Conservation (phyloP, 2,888 invertebrate species). For the Linhomoeus sp. region DNA sequence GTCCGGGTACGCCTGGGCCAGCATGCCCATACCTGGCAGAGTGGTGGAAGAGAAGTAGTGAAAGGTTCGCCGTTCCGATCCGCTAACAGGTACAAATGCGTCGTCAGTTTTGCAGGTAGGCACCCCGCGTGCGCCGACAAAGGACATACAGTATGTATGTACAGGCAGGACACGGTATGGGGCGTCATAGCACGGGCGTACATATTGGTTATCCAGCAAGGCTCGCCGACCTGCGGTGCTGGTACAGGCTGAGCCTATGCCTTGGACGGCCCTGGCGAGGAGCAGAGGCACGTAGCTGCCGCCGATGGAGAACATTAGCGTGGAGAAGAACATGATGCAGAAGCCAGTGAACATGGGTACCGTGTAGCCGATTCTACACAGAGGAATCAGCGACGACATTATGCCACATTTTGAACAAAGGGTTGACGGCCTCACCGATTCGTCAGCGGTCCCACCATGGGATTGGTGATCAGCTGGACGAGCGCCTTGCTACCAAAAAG, state of each 20-base stretch:
- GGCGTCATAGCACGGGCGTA: no score
- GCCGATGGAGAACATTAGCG: conserved; percentile 95
- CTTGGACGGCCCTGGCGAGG: conserved; percentile 83
- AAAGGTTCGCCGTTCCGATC: no score
- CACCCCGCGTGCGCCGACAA: no score
- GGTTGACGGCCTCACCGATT: conserved; percentile 52
- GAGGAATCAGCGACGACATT: background rate
- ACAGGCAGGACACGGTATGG: no score
- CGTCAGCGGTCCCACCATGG: conserved; percentile 88
- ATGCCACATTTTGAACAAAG: background rate
- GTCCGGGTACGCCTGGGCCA: conserved; percentile 89
- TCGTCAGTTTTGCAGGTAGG: no score
- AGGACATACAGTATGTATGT: no score
- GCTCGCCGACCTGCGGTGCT: conserved; percentile 60
- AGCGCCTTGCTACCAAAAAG: conserved; percentile 98
- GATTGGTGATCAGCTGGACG: conserved; percentile 85
- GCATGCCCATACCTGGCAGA: conserved; percentile 90
- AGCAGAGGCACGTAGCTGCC: conserved; percentile 78
- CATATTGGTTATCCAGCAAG: no score
- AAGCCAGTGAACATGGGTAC: conserved; percentile 98
- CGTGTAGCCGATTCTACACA: conserved; percentile 92
- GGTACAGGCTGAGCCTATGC: conserved; percentile 92
- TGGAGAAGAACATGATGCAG: conserved; percentile 92
- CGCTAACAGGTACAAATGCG: no score
- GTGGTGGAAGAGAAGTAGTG: no score